Conservation (phyloP, 1,140 invertebrate genomes). For the Anastatus disparis region DNA sequence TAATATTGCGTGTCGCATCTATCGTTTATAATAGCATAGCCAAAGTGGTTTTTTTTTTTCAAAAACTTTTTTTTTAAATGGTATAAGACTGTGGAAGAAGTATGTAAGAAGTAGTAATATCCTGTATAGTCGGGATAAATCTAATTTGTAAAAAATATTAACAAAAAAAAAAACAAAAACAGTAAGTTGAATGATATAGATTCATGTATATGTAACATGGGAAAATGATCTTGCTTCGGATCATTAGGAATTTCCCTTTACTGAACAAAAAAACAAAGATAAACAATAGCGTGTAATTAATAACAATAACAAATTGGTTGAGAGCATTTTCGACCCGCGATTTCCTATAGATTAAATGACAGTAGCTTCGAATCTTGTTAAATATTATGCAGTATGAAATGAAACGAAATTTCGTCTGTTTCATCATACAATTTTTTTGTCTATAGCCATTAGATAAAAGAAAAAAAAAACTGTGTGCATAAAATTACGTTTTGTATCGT, state of each 20-base stretch:
- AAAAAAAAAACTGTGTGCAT: conserved; percentile 16
- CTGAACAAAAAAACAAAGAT: neutral
- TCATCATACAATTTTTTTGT: conserved; percentile 25
- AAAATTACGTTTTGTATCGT: conserved; percentile 36
- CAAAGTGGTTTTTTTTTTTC: conserved; percentile 28
- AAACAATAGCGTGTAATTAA: conserved; percentile 21
- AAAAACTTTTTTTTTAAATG: neutral
- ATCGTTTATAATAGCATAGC: conserved; percentile 11
- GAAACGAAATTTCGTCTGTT: neutral
- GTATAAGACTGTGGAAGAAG: conserved; percentile 16
- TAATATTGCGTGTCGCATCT: neutral
- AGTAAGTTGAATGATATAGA: neutral
- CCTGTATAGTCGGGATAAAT: neutral
- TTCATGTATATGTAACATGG: neutral
- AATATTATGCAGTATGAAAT: conserved; percentile 12
- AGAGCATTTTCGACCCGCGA: conserved; percentile 23
- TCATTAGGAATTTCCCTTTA: neutral
- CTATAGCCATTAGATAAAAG: conserved; percentile 16
- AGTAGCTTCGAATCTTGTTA: conserved; percentile 25
- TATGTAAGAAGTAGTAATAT: conserved; percentile 1
- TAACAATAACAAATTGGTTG: conserved; percentile 19
- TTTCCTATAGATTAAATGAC: conserved; percentile 24
- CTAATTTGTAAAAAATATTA: conserved; percentile 21
- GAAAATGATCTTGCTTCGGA: neutral
- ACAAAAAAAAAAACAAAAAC: conserved; percentile 2